Evolutionary conservation across 2,797 vertebrate genomes (phyloP), one percentile per base, ranked within the genome.

Genomic region (Dicrostonyx torquatus): DNA sequence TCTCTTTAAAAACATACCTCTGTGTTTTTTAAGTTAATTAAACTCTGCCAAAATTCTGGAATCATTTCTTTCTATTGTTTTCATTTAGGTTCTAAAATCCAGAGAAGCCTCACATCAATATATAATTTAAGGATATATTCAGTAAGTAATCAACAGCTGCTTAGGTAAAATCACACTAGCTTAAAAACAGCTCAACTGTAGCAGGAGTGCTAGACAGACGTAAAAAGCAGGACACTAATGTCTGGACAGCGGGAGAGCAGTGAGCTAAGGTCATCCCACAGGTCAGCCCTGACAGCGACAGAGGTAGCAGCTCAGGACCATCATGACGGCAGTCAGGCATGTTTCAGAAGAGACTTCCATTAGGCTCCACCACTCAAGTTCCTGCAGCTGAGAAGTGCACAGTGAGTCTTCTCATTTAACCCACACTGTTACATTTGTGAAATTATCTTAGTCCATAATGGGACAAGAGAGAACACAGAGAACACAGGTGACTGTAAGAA

Each of bases 401-500:
- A 76, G 29, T 78, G 43, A 40, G 53, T 34, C 84, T 97, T 94
- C 87, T 95, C 94, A 78, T 58, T 93, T 48, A 64, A 89, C 87
- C 45, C 45, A 22, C 40, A 73, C 50, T 66, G 37, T 64, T 84
- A 75, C 78, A 75, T 91, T 77, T 91, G 70, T 90, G 92, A 89
- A 93, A 89, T 85, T 77, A 60, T 58, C 88, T 95, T 73, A 95
- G 53, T 91, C 70, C 77, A 95, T 93, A 96, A 95, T 60, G 90
- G 84, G 95, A 93, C 95, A 97, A 97, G 85, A 97, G 95, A 90
- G 93, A 92, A 82, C 83, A 96, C 87, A 97, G 60, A 96, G 95
- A 98, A 97, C 95, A 91, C 66, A 97, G 64, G 94, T n/a, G 53
- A 97, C 78, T 97, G 97, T 93, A 97, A 98, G 86, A 97, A 97